Percentiles rank a stretch among this genome's conserved stretches.
Conservation (phyloP, 2,113 vertebrate species). For the Tylochromis polylepis region DNA sequence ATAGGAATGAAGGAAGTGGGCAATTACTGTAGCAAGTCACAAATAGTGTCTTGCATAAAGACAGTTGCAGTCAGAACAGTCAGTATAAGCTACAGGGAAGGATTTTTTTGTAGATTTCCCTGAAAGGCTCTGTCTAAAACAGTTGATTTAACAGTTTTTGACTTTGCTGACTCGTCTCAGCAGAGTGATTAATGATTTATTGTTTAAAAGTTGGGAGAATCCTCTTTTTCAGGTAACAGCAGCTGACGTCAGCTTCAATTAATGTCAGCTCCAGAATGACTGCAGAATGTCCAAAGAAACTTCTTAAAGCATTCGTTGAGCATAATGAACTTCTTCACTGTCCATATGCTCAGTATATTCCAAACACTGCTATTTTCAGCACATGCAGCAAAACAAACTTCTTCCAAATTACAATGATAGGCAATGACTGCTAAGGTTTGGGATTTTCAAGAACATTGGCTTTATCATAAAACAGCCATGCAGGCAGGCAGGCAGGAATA, state of each 20-base stretch:
- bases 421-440: neutral
- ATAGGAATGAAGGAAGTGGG: neutral
- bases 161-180: neutral
- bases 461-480: no score
- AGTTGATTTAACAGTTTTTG: neutral
- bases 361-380: neutral
- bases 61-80: neutral
- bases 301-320: neutral
- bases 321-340: neutral
- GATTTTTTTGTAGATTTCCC: neutral
- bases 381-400: neutral
- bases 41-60: neutral
- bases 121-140: neutral
- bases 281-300: neutral
- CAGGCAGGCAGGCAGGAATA: no score
- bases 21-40: neutral
- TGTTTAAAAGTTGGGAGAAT: neutral
- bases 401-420: neutral
- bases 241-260: neutral
- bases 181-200: constrained; percentile 14
- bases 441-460: neutral
- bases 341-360: neutral
- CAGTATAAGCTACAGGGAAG: neutral
- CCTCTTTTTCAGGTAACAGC: neutral
- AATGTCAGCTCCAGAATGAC: neutral